Conservation (phyloP, 1,140 invertebrate species). For the Lucilia cuprina region DNA sequence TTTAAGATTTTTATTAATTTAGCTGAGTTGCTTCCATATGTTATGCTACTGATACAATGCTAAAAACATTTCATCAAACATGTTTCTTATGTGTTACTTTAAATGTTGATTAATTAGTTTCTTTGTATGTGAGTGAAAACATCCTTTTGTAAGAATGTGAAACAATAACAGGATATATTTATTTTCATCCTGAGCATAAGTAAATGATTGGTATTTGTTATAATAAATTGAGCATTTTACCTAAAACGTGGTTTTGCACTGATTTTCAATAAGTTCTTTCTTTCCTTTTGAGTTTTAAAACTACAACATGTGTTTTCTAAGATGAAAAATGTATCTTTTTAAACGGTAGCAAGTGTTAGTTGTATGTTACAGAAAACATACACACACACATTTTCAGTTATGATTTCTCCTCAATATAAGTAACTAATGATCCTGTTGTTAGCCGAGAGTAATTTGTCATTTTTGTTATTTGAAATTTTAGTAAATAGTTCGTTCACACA, state of each 20-base stretch:
- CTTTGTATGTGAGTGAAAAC: not conserved
- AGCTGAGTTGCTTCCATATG: not conserved
- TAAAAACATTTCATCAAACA: not conserved
- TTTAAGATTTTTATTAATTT: slow-evolving; percentile 9
- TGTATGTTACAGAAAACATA: not conserved
- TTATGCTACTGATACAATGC: not conserved
- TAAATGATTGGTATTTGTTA: not conserved
- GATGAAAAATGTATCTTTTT: not conserved
- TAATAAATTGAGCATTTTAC: slow-evolving; percentile 28
- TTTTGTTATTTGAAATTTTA: not conserved
- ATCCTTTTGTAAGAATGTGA: not conserved
- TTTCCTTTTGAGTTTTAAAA: not conserved
- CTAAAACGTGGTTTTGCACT: slow-evolving; percentile 31
- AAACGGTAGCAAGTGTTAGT: not conserved
- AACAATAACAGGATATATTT: not conserved
- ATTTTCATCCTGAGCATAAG: not conserved
- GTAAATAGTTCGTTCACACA: not conserved
- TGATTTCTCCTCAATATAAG: not conserved
- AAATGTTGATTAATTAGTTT: not conserved
- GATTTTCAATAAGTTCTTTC: slow-evolving; percentile 1
- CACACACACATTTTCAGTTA: not conserved
- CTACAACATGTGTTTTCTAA: not conserved
- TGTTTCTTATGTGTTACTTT: not conserved
- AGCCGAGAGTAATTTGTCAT: slow-evolving; percentile 11
- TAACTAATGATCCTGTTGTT: slow-evolving; percentile 1